Evolutionary conservation across 2,113 vertebrate genomes (phyloP).

Genomic region (Smithornis capensis): DNA sequence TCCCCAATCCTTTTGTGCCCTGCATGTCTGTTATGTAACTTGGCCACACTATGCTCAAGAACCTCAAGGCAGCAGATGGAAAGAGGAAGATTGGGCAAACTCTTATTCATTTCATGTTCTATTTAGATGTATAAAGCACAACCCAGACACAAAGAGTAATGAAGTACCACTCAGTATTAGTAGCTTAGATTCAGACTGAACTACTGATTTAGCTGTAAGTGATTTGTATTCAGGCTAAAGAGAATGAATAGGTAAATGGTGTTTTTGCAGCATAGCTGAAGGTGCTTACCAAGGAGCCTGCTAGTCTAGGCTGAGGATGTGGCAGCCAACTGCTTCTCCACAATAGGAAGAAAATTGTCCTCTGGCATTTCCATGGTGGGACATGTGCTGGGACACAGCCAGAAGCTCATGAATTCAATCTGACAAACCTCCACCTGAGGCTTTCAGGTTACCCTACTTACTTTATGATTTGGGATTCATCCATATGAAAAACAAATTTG

Average conservation of each 20-base stretch:
- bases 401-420: not conserved
- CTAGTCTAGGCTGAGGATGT: not conserved
- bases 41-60: not conserved
- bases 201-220: not conserved
- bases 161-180: not conserved
- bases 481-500: not conserved
- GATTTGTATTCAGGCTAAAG: not conserved
- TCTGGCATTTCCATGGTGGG: not conserved
- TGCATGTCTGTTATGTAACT: not conserved
- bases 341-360: not conserved
- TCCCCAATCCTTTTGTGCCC: rapidly evolving
- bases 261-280: not conserved
- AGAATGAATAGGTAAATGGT: not conserved
- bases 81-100: not conserved
- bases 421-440: not conserved
- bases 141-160: not conserved
- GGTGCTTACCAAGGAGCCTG: not conserved
- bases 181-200: not conserved
- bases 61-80: not conserved
- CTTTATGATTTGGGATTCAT: not conserved
- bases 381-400: not conserved
- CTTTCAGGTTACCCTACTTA: not conserved
- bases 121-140: not conserved
- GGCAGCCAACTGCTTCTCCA: not conserved
- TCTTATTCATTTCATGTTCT: not conserved